Evolutionary conservation across 1,140 invertebrate genomes (phyloP).

Genomic region (Drosophila miranda): DNA sequence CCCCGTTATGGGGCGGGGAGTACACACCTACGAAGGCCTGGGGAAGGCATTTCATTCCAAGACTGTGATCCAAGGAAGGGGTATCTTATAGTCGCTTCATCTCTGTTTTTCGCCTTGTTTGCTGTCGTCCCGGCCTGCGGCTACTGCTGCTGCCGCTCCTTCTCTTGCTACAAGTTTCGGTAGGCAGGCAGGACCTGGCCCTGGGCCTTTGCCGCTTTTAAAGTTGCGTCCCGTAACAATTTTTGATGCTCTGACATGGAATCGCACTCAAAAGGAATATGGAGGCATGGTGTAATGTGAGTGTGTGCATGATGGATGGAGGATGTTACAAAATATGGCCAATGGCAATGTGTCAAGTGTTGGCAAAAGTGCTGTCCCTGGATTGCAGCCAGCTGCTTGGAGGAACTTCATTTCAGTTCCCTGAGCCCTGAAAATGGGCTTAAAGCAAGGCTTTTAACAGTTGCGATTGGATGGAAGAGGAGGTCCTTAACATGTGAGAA

Average conservation of each 20-base stretch:
- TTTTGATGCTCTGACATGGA: slow-evolving; percentile 55
- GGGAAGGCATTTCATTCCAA: no score
- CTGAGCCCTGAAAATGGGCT: background rate
- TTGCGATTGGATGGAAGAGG: no score
- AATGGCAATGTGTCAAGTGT: slow-evolving; percentile 63
- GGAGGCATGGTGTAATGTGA: no score
- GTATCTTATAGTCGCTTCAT: no score
- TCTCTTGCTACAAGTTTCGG: slow-evolving; percentile 13
- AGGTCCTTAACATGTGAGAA: no score
- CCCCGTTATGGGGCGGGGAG: no score
- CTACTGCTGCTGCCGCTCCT: background rate
- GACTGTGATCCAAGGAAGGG: no score
- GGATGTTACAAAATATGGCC: slow-evolving; percentile 43
- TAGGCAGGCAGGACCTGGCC: background rate
- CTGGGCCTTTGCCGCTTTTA: slow-evolving; percentile 17
- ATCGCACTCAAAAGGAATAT: slow-evolving; percentile 58
- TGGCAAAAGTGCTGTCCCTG: background rate
- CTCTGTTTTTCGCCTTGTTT: no score
- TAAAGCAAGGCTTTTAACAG: background rate
- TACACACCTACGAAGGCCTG: no score
- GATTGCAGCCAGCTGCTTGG: background rate
- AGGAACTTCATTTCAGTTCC: no score
- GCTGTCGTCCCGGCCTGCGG: no score
- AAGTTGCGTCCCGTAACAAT: slow-evolving; percentile 41
- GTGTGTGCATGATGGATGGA: slow-evolving; percentile 7